Base-by-base conservation (phyloP, 2,797 vertebrate genomes). In the Arnoldichthys spilopterus region DNA sequence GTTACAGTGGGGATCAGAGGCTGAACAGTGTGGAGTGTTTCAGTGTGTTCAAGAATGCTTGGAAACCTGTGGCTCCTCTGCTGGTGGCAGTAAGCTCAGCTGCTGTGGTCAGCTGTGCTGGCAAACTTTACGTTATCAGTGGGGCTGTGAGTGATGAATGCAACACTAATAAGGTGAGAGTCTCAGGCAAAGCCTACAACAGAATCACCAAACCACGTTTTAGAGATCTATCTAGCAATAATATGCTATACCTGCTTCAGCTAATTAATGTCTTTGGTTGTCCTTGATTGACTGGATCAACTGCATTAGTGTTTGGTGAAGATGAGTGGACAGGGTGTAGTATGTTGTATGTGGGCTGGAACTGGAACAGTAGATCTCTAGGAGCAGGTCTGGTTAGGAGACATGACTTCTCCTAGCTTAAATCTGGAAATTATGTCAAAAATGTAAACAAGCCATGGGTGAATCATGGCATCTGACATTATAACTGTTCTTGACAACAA, bases 1-100 rank as follows among this genome's bases (percentile, higher is more conserved):
- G 94, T 12, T 95, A 92, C n/a, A 92, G 94, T 1, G 94, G 94
- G 1, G 79, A 89, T 26, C 84, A 73, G 80, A 88, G 91, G 74
- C 85, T 95, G 87, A 86, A 83, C 79, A 92, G 91, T 0, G 86
- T 95, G 81, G 94, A 95, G 82, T 88, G 93, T 64, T 95, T 94
- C 0, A 93, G 91, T 63, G 80, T 90, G 2, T 94, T 93, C 78
- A 90, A 87, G 69, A 95, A 95, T 85, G 83, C 82, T 37, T 95
- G 94, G 95, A 72, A 47, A 0, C 37, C 83, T 0, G 71, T 87
- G 0, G 78, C 90, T 0, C 89, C 94, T 0, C 86, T 95, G 66
- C 86, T 76, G 0, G 85, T 93, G 58, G 87, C 94, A 0, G 93
- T 95, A 77, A 95, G 93, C 80, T 95, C 92, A 0, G 91, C 93